A percentile compares a stretch with the other conserved stretches of the same genome.
Evolutionary conservation across 2,888 invertebrate species (phyloP).

Genomic region (Scaptomyza tumidula): DNA sequence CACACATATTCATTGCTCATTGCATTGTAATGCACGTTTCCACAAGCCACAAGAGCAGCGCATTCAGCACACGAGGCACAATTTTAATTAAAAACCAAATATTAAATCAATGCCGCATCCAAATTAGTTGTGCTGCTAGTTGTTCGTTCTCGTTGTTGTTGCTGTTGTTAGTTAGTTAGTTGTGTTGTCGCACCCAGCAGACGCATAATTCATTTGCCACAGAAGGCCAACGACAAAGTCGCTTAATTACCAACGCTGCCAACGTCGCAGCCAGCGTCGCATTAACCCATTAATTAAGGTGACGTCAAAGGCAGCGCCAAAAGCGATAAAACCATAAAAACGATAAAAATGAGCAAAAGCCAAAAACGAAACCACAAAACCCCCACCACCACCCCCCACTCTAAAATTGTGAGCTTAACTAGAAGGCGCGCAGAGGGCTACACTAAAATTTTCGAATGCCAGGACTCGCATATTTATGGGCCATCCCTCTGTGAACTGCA

Average conservation of each 20-base stretch:
- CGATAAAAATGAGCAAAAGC: slow-evolving; percentile 50
- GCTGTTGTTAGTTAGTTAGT: slow-evolving; percentile 16
- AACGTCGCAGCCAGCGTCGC: slow-evolving; percentile 59
- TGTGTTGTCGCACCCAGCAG: slow-evolving; percentile 34
- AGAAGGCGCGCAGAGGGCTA: too few species aligned
- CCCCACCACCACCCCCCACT: slow-evolving; percentile 1
- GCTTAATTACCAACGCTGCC: slow-evolving; percentile 74
- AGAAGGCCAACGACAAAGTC: slow-evolving; percentile 77
- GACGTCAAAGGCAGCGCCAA: slow-evolving; percentile 76
- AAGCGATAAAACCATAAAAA: slow-evolving; percentile 72
- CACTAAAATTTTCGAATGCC: slow-evolving; percentile 65
- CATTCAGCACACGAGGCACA: slow-evolving; percentile 24
- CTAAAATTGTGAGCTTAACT: slow-evolving; percentile 25
- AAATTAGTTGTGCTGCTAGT: slow-evolving; percentile 61
- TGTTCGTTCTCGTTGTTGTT: slow-evolving; percentile 15
- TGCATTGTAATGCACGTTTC: slow-evolving; percentile 53
- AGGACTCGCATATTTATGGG: slow-evolving; percentile 71
- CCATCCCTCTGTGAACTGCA: slow-evolving; percentile 45
- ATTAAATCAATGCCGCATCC: slow-evolving; percentile 72
- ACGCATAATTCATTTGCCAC: slow-evolving; percentile 76
- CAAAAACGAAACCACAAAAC: slow-evolving; percentile 18
- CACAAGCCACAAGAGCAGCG: slow-evolving; percentile 10
- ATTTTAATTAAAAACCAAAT: slow-evolving; percentile 68
- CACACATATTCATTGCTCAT: slow-evolving; percentile 24
- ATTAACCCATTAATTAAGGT: slow-evolving; percentile 81